Base-by-base conservation (phyloP, 2,888 invertebrate genomes). In the Caenorhabditis sp. region DNA sequence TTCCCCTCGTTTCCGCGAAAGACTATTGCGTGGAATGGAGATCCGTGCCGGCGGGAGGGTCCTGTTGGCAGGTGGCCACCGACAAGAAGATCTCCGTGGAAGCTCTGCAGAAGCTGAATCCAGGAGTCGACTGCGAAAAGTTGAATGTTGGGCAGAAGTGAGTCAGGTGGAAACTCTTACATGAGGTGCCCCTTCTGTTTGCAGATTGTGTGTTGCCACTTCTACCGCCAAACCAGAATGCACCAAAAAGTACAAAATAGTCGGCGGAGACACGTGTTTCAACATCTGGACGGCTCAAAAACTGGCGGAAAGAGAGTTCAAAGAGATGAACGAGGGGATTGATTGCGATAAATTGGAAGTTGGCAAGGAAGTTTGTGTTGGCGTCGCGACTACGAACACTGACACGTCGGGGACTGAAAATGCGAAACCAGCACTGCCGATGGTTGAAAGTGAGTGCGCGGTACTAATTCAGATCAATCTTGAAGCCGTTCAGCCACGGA, bases 261-360 rank as follows among this genome's bases (percentile, higher is more conserved):
- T 11, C 6, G 13, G 13, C 7, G 71, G 71, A n/a, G 71, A 71
- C 41, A 41, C 46, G 32, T 71, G 71, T 39, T 71, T 48, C 48
- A 50, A 48, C 4, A 46, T 71, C 11, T 55, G 61, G 56, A 71
- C 55, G 6, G 32, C 46, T 2, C 22, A 62, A 45, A 24, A 30
- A 24, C 6, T 71, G 2, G 43, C 58, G 1, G 43, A 63, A 13
- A 17, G 17, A 13, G 24, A 65, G 45, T 63, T 63, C 1, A 35
- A 17, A 11, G 55, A 52, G 9, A 41, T 30, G 50, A 73, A 73
- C 41, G 52, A 50, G 7, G 58, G 37, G 5, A 3, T 63, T 0
- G 58, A 73, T 20, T 73, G 73, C 35, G 30, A 53, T 53, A 43
- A 39, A 1, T 26, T 73, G 20, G 17, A 58, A 15, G 52, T 53